phyloP scores from a whole-genome alignment of 2,888 invertebrate species.

The Sclerodermus sp. region DNA sequence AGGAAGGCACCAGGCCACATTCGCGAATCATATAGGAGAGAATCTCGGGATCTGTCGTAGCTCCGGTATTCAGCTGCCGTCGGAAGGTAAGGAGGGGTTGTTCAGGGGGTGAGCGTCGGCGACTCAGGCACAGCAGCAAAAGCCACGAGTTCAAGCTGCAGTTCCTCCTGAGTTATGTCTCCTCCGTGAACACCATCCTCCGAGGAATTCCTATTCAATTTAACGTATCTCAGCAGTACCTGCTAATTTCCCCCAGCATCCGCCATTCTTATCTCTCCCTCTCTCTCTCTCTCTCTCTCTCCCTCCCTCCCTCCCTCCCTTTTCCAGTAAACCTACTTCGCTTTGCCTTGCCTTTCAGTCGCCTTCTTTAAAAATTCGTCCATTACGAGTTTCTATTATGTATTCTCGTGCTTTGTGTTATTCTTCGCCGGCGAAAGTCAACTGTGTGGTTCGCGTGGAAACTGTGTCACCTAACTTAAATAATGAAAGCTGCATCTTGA shows the following conservation, averaged over 20 bases:
- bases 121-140: constrained; percentile 8
- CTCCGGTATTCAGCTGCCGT: neutral
- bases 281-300: neutral
- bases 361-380: too few species aligned
- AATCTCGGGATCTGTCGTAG: too few species aligned
- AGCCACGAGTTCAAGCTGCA: constrained; percentile 23
- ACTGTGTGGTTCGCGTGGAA: too few species aligned
- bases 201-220: constrained; percentile 36
- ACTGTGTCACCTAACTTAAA: too few species aligned
- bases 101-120: neutral
- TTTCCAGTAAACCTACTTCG: too few species aligned
- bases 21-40: too few species aligned
- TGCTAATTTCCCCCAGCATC: constrained; percentile 21
- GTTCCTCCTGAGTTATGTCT: constrained; percentile 32
- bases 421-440: too few species aligned
- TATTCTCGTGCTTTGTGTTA: too few species aligned
- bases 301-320: neutral
- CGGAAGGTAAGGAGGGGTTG: constrained; percentile 4
- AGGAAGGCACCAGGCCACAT: too few species aligned
- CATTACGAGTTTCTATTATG: too few species aligned
- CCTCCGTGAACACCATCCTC: constrained; percentile 29
- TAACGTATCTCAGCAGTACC: constrained; percentile 23
- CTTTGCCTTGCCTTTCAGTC: too few species aligned
- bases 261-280: neutral
- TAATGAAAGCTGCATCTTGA: too few species aligned